Conservation (phyloP, 1,140 invertebrate genomes). For the Trachymyrmex cornetzi region DNA sequence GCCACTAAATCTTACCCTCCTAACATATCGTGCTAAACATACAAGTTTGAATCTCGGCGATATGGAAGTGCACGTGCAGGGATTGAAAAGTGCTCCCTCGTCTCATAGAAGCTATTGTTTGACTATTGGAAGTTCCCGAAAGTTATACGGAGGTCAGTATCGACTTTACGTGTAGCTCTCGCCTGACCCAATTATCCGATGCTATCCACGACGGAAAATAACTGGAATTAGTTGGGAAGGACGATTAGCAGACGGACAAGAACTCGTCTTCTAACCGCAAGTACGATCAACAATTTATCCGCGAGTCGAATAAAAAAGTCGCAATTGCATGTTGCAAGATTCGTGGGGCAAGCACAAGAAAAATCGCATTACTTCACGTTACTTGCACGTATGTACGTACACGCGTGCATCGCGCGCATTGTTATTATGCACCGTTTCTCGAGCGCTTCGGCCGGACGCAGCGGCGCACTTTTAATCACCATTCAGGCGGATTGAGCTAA, state of each 20-base stretch:
- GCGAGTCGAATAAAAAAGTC: neutral
- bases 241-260: conserved; percentile 12
- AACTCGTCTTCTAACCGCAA: conserved; percentile 13
- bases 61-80: conserved; percentile 30
- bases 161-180: conserved; percentile 36
- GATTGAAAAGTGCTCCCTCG: neutral
- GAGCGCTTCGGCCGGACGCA: conserved; percentile 57
- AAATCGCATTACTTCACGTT: neutral
- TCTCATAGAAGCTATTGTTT: conserved; percentile 33
- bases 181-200: conserved; percentile 50
- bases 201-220: conserved; percentile 43
- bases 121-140: conserved; percentile 41
- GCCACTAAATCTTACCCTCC: conserved; percentile 18
- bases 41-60: conserved; percentile 38
- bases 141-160: conserved; percentile 62
- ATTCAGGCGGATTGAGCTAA: conserved; percentile 77
- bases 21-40: conserved; percentile 32
- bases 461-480: conserved; percentile 80
- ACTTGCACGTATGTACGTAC: neutral
- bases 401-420: conserved; percentile 4
- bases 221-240: conserved; percentile 25
- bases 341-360: neutral
- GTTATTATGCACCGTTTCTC: conserved; percentile 56
- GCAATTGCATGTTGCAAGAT: neutral
- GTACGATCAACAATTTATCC: neutral